Conservation (phyloP, 2,888 invertebrate species). For the Apoda limacodes region DNA sequence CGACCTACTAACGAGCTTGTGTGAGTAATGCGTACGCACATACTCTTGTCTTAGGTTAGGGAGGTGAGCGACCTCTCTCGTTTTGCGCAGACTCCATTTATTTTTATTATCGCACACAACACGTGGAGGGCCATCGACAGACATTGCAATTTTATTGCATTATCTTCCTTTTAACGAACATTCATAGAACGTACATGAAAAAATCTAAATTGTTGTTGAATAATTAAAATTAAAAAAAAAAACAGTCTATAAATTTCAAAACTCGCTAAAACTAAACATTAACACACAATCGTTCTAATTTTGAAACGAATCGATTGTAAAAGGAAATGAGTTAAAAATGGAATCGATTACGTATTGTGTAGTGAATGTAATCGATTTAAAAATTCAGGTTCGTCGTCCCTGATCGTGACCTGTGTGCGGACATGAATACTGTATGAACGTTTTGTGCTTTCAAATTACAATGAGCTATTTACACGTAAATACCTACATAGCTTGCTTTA, state of each 20-base stretch:
- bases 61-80: constrained; percentile 65
- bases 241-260: no score
- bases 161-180: constrained; percentile 53
- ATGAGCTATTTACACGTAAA: constrained; percentile 12
- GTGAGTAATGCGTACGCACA: constrained; percentile 49
- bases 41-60: constrained; percentile 69
- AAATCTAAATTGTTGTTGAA: no score
- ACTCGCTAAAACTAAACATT: constrained; percentile 25
- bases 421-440: constrained; percentile 59
- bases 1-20: constrained; percentile 38
- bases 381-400: constrained; percentile 60
- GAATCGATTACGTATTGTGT: constrained; percentile 18
- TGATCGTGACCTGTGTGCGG: constrained; percentile 61
- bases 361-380: constrained; percentile 52
- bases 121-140: constrained; percentile 48
- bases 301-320: constrained; percentile 19
- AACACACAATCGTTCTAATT: constrained; percentile 43
- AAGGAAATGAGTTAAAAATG: constrained; percentile 10
- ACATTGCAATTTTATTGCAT: constrained; percentile 48
- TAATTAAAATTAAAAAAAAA: no score
- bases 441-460: constrained; percentile 25
- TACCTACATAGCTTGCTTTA: no score
- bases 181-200: no score
- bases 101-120: constrained; percentile 63
- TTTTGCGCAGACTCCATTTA: constrained; percentile 61